Base-by-base conservation (phyloP, 2,113 vertebrate genomes). In the Xenopus borealis region DNA sequence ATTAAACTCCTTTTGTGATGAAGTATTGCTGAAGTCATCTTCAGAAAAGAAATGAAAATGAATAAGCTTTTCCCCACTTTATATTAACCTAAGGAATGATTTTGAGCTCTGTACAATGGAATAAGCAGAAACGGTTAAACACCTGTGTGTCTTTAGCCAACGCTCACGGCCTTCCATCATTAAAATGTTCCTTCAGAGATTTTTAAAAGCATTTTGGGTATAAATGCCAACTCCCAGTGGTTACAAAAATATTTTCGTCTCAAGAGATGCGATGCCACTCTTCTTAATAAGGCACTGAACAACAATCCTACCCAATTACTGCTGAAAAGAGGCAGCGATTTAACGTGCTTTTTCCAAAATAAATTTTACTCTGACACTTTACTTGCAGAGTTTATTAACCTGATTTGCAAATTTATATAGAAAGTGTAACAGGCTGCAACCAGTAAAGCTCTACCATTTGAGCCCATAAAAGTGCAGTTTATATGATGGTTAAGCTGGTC, bases 221-320 rank as follows among this genome's bases (percentile, higher is more conserved):
- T 62, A 75, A 62, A 75, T 75, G 73, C 27, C 73, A 69, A 27
- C 19, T 68, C 72, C 52, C 33, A 62, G 73, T 62, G 46, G 57
- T 62, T 71, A 50, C 16, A 45, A 53, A 79, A 64, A 78, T 47
- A 58, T 79, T 55, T 74, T 16, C 12, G n/a, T 61, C 14, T 53
- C 12, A 47, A 57, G 64, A 55, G 66, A 30, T n/a, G 20, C 40
- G 64, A 4, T 16, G 61, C 66, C 46, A 73, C 55, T 46, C 64
- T 65, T 68, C 59, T 50, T 75, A 64, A 72, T 64, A 75, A 52
- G 57, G 23, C 66, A 62, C 64, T 62, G 18, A 61, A 68, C 64
- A 68, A 75, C 72, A 68, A 58, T 62, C 66, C 20, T 59, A 62
- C 55, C 40, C 44, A 75, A 68, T 75, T 75, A 68, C 17, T 12